phyloP scores from a whole-genome alignment of 1,140 invertebrate species.

The Pachyrhynchus sulphureomaculatus region DNA sequence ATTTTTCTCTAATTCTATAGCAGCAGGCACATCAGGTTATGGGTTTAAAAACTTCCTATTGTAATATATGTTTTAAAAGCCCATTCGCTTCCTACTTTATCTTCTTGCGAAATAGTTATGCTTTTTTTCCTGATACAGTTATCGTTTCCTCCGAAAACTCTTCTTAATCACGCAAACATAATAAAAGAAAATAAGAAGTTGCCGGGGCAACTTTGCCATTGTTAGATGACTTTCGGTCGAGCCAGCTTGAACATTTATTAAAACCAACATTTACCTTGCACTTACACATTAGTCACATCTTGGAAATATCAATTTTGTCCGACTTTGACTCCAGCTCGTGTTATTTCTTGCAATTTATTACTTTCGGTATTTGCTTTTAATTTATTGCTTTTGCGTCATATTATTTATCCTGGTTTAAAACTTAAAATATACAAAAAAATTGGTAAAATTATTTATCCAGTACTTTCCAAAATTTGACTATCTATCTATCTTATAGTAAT shows the following conservation, averaged over 20 bases:
- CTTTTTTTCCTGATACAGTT: no score
- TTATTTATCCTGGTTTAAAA: no score
- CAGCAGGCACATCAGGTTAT: no score
- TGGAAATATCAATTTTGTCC: constrained; percentile 21
- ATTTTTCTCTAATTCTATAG: no score
- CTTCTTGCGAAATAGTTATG: no score
- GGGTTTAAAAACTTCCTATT: no score
- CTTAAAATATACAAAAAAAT: no score
- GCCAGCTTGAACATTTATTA: constrained; percentile 31
- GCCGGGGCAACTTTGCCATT: neutral
- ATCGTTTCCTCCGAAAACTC: constrained; percentile 8
- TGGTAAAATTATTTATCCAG: no score
- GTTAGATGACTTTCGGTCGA: constrained; percentile 24
- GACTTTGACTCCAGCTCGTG: constrained; percentile 3
- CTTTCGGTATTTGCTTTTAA: constrained; percentile 11
- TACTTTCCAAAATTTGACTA: no score
- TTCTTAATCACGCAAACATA: constrained; percentile 6
- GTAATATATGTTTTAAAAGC: no score
- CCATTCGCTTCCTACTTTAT: no score
- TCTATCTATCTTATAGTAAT: no score
- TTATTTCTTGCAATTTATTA: constrained; percentile 14
- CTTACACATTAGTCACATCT: constrained; percentile 24
- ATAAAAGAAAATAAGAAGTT: constrained; percentile 29
- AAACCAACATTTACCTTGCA: constrained; percentile 29
- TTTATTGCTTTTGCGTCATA: neutral